Conservation (phyloP, 1,140 invertebrate genomes). For the Andricus grossulariae region DNA sequence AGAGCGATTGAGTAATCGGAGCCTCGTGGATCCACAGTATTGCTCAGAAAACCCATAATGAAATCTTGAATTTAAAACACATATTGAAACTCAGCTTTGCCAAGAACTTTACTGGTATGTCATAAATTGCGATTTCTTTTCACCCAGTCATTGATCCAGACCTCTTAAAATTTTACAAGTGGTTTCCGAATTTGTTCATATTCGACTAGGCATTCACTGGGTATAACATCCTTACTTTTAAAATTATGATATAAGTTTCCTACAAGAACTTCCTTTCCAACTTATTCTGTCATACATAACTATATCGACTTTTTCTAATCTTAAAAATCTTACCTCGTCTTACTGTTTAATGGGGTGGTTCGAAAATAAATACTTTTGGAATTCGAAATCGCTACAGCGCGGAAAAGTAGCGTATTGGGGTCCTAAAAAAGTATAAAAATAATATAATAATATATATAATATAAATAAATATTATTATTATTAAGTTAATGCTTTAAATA, state of each 20-base stretch:
- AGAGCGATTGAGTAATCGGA: constrained; percentile 15
- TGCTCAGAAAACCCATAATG: constrained; percentile 6
- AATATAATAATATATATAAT: too few relatives aligned
- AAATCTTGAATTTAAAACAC: constrained; percentile 10
- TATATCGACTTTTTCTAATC: too few relatives aligned
- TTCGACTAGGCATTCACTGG: neutral
- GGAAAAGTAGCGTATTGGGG: too few relatives aligned
- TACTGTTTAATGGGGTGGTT: too few relatives aligned
- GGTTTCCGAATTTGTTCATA: neutral
- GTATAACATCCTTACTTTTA: neutral
- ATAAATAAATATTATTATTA: too few relatives aligned
- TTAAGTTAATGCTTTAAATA: too few relatives aligned
- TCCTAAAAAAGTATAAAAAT: too few relatives aligned
- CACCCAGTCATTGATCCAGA: constrained; percentile 7
- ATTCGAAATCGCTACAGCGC: too few relatives aligned
- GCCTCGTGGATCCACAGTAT: neutral
- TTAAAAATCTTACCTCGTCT: too few relatives aligned
- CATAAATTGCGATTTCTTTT: constrained; percentile 6
- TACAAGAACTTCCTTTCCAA: neutral
- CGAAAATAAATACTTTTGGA: too few relatives aligned
- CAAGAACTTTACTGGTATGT: constrained; percentile 10
- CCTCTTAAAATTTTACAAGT: constrained; percentile 21
- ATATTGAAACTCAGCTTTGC: constrained; percentile 14
- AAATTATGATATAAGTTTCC: neutral
- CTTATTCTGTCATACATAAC: too few relatives aligned